These are phyloP conservation scores for Charina bottae DNA, from an alignment of 2,113 vertebrate species.

Conservation along the genomic window DNA sequence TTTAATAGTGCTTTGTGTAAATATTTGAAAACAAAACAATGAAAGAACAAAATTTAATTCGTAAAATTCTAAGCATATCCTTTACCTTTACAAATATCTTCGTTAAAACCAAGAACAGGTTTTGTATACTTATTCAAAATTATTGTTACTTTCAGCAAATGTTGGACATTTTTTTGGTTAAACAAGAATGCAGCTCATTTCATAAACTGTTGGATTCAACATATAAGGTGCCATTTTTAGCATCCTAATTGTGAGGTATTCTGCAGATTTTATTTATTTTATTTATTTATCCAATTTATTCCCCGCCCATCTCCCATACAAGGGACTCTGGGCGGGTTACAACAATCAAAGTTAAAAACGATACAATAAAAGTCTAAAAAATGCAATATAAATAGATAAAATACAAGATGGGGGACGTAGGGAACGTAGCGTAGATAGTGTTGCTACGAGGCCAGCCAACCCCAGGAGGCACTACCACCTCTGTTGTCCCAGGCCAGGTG, in stretches of 20 bases:
- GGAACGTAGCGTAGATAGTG: too few relatives aligned
- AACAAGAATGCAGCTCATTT: conserved; percentile 4
- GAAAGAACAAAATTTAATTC: neutral
- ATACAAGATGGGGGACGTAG: too few relatives aligned
- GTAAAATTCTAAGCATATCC: neutral
- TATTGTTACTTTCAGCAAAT: conserved; percentile 4
- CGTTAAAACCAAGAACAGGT: neutral
- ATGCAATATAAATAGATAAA: too few relatives aligned
- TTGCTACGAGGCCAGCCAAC: too few relatives aligned
- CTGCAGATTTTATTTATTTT: too few relatives aligned
- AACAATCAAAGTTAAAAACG: too few relatives aligned
- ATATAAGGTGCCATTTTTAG: conserved; percentile 4
- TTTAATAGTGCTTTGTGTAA: neutral
- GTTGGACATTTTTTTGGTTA: conserved; percentile 1
- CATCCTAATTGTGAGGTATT: conserved; percentile 8
- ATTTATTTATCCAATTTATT: too few relatives aligned
- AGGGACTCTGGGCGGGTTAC: too few relatives aligned
- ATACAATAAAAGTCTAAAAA: too few relatives aligned
- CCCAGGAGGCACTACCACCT: too few relatives aligned
- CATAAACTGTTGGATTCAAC: neutral
- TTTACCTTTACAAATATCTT: neutral
- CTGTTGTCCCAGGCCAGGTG: too few relatives aligned
- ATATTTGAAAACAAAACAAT: neutral
- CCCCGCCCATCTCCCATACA: too few relatives aligned
- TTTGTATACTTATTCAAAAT: conserved; percentile 5